Conservation (phyloP, 2,888 invertebrate genomes). For the Drosophila stalkeri region DNA sequence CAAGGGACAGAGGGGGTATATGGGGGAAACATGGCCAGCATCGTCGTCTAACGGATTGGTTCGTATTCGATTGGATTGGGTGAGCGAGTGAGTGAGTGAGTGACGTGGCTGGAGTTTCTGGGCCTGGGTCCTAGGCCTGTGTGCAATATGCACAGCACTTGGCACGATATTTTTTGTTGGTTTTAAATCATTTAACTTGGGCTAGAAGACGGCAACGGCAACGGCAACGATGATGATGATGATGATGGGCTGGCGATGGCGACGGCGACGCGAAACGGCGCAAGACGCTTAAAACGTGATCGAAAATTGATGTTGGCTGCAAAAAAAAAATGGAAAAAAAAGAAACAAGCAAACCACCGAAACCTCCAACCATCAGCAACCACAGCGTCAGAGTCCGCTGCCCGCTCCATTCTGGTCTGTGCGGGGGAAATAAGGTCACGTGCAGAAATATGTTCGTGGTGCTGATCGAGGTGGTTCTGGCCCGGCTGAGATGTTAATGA, state of each 20-base stretch:
- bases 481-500: constrained; percentile 76
- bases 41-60: constrained; percentile 69
- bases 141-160: constrained; percentile 80
- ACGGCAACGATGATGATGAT: constrained; percentile 20
- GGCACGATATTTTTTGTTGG: constrained; percentile 80
- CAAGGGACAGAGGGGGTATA: background rate
- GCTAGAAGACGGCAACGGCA: constrained; percentile 51
- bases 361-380: constrained; percentile 38
- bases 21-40: constrained; percentile 23
- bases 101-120: constrained; percentile 61
- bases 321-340: background rate
- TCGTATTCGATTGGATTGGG: constrained; percentile 57
- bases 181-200: constrained; percentile 80
- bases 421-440: constrained; percentile 81
- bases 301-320: constrained; percentile 77
- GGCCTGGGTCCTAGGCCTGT: constrained; percentile 26
- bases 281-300: constrained; percentile 81
- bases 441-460: constrained; percentile 78
- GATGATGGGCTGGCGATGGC: constrained; percentile 44
- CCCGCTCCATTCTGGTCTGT: constrained; percentile 49
- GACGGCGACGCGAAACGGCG: constrained; percentile 59
- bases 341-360: constrained; percentile 47
- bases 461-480: constrained; percentile 53
- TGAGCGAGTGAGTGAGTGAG: constrained; percentile 54
- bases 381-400: constrained; percentile 27